Evolutionary conservation across 92 coral and sea anemone species (phyloP).

Genomic region (Siderastrea siderea): DNA sequence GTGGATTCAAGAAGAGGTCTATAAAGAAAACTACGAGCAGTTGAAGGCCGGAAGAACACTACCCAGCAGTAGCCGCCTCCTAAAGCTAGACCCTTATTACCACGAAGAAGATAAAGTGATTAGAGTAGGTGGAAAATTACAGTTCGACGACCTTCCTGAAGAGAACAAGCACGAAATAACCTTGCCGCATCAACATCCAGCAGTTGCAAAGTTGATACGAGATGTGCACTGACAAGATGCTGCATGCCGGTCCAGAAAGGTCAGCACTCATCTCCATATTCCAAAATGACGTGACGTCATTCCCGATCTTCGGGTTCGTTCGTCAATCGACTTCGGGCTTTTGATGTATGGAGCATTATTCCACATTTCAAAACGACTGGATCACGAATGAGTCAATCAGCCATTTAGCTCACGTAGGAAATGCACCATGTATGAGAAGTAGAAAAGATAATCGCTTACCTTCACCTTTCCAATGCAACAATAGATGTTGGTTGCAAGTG

Average conservation of each 20-base stretch:
- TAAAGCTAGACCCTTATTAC: constrained; percentile 52
- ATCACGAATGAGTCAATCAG: too few relatives aligned
- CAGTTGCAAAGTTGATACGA: neutral
- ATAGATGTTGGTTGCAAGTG: too few relatives aligned
- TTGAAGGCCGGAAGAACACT: neutral
- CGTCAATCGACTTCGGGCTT: too few relatives aligned
- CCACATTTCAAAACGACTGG: too few relatives aligned
- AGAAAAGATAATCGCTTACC: too few relatives aligned
- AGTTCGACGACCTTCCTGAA: constrained; percentile 52
- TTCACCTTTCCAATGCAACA: too few relatives aligned
- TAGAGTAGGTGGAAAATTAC: constrained; percentile 66
- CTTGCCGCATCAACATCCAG: constrained; percentile 29
- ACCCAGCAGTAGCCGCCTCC: constrained; percentile 42
- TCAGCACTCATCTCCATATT: neutral
- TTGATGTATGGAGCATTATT: too few relatives aligned
- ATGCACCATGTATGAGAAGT: too few relatives aligned
- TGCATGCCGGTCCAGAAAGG: constrained; percentile 71
- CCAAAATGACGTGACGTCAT: constrained; percentile 36
- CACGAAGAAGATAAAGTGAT: constrained; percentile 39
- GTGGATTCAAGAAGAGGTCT: constrained; percentile 39
- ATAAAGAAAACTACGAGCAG: constrained; percentile 25
- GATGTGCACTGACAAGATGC: constrained; percentile 20
- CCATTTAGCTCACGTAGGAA: too few relatives aligned
- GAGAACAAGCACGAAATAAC: constrained; percentile 46
- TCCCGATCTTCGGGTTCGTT: too few relatives aligned